These are phyloP conservation scores for Drosophila neocordata DNA, from an alignment of 1,140 invertebrate genomes.

Conservation along the genomic window DNA sequence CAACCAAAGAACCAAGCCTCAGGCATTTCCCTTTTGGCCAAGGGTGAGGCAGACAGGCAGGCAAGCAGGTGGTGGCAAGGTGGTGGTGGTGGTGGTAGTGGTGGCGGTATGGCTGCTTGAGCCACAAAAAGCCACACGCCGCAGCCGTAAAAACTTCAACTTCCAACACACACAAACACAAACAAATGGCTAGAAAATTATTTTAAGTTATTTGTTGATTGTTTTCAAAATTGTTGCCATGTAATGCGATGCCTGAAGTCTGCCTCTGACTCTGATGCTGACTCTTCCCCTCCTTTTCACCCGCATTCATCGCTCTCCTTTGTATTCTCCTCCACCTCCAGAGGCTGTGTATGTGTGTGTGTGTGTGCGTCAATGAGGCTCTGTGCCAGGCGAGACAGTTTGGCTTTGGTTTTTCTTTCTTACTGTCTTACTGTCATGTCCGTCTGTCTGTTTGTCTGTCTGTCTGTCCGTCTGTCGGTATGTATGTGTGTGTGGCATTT, in stretches of 20 bases:
- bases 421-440: neutral
- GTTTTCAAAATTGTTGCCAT: constrained; percentile 64
- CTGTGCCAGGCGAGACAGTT: neutral
- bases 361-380: too few relatives aligned
- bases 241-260: constrained; percentile 53
- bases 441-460: too few relatives aligned
- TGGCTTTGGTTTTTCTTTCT: constrained; percentile 8
- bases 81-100: neutral
- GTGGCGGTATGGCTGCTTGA: neutral
- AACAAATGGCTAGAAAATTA: constrained; percentile 53
- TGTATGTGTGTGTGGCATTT: constrained; percentile 13
- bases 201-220: constrained; percentile 54
- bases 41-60: constrained; percentile 18
- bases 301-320: neutral
- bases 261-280: neutral
- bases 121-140: constrained; percentile 50
- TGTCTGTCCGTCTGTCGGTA: neutral
- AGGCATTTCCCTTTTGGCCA: constrained; percentile 39
- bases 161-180: constrained; percentile 15
- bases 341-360: neutral
- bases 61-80: neutral
- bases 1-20: constrained; percentile 47
- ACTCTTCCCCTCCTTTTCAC: neutral
- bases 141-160: constrained; percentile 57
- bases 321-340: constrained; percentile 8